Evolutionary conservation across 2,113 vertebrate species (phyloP).

Genomic region (Pimephales promelas): DNA sequence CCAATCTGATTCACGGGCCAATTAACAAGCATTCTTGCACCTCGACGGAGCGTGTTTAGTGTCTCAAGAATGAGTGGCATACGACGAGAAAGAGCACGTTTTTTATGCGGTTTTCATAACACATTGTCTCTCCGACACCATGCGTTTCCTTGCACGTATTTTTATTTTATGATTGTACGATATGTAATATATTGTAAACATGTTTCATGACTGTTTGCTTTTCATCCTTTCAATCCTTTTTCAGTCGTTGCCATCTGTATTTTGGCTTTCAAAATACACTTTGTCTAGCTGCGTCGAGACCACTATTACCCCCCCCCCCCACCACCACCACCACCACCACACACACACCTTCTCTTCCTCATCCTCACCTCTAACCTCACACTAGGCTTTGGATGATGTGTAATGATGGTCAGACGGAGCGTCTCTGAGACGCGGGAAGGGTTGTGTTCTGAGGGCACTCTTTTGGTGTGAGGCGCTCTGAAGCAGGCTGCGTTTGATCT

Average conservation of each 20-base stretch:
- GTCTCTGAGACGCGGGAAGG: neutral
- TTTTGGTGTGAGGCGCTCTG: constrained; percentile 18
- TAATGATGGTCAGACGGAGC: constrained; percentile 27
- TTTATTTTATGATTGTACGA: neutral
- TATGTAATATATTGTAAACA: neutral
- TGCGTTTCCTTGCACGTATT: neutral
- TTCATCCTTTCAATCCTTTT: neutral
- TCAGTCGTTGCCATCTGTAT: neutral
- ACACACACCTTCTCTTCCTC: neutral
- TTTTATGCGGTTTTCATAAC: constrained; percentile 25
- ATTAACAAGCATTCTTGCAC: constrained; percentile 46
- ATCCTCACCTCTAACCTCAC: constrained; percentile 38
- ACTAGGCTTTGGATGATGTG: constrained; percentile 12
- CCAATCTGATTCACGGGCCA: constrained; percentile 44
- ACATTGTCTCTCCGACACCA: neutral
- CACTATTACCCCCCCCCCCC: neutral
- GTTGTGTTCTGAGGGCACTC: constrained; percentile 29
- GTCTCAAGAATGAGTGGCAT: constrained; percentile 11
- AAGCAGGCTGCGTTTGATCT: constrained; percentile 40
- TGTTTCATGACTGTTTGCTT: neutral
- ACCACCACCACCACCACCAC: too few relatives aligned
- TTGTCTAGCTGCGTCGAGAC: neutral
- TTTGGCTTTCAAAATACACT: neutral
- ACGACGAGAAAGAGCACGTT: neutral
- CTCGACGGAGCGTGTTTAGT: constrained; percentile 29